These are phyloP conservation scores for Herpetotheres cachinnans DNA, from an alignment of 2,113 vertebrate genomes.

Conservation along the genomic window DNA sequence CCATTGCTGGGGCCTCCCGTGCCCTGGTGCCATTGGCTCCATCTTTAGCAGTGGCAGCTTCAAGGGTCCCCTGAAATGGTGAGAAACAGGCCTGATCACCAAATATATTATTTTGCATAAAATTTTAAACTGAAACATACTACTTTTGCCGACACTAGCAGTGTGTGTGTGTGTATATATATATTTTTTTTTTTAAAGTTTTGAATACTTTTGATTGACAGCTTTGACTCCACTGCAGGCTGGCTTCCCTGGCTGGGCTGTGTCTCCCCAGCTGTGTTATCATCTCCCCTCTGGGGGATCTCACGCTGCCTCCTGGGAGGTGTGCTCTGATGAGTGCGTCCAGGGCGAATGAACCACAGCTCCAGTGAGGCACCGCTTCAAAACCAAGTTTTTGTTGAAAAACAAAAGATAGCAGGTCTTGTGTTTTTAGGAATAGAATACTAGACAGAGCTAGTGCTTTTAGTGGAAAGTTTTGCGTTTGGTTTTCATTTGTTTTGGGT, in stretches of 20 bases:
- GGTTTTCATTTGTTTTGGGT: too few species aligned
- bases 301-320: neutral
- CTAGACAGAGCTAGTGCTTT: neutral
- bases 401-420: neutral
- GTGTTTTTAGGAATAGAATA: neutral
- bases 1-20: neutral
- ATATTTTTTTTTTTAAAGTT: neutral
- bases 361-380: neutral
- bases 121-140: accelerated
- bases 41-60: neutral
- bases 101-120: neutral
- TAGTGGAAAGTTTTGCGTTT: neutral
- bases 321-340: neutral
- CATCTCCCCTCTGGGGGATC: neutral
- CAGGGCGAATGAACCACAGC: neutral
- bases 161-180: too few species aligned
- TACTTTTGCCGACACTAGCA: neutral
- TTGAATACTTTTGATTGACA: neutral
- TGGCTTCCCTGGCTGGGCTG: neutral
- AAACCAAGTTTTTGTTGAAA: neutral
- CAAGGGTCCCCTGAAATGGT: neutral
- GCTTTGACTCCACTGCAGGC: neutral
- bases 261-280: neutral
- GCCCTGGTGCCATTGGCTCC: neutral
- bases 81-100: neutral